A percentile compares a stretch with the other conserved stretches of the same genome.
These are phyloP conservation scores for Anastrepha ludens DNA, from an alignment of 1,140 invertebrate species.

Conservation along the genomic window DNA sequence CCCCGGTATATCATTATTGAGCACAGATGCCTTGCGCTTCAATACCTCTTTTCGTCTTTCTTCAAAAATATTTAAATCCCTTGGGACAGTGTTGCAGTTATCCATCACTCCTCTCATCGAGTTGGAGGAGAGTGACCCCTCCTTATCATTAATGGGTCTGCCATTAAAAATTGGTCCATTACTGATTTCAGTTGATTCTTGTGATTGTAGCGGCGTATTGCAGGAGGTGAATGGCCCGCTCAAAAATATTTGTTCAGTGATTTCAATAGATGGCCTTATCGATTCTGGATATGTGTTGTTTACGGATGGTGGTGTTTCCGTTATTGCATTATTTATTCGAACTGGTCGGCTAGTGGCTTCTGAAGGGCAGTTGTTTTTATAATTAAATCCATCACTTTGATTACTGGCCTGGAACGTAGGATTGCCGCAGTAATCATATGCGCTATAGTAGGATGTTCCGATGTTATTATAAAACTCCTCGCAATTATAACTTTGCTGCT, in stretches of 20 bases:
- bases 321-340: no score
- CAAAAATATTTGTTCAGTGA: no score
- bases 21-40: slow-evolving; percentile 65
- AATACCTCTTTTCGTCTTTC: slow-evolving; percentile 48
- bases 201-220: no score
- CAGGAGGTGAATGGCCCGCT: no score
- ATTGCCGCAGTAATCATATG: no score
- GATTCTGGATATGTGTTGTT: no score
- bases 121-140: background rate
- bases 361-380: background rate
- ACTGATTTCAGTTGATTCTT: background rate
- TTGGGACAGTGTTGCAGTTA: background rate
- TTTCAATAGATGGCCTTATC: no score
- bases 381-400: background rate
- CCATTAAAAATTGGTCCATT: background rate
- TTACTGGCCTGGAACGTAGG: no score
- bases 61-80: background rate
- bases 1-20: slow-evolving; percentile 61
- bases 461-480: slow-evolving; percentile 67
- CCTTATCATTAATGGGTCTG: slow-evolving; percentile 36
- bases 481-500: slow-evolving; percentile 57
- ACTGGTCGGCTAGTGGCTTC: no score
- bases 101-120: background rate
- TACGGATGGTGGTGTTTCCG: no score
- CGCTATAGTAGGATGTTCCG: slow-evolving; percentile 36